Conservation (phyloP, 2,113 vertebrate genomes). For the Nothobranchius kuhntae region DNA sequence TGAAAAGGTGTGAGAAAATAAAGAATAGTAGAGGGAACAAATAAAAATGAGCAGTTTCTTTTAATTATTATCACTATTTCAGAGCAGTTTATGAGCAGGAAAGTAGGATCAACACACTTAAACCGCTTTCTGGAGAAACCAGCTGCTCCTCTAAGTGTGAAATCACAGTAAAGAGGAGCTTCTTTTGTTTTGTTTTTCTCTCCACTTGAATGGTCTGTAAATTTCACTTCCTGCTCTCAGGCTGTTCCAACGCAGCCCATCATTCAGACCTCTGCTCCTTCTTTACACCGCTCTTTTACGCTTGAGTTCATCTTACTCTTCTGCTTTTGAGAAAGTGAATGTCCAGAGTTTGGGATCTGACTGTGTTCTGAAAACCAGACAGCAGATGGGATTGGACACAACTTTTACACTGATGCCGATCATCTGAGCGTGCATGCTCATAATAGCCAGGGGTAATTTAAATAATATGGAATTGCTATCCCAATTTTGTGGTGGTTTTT, state of each 20-base stretch:
- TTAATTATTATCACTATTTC: too few relatives aligned
- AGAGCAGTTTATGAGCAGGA: too few relatives aligned
- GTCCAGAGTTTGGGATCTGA: too few relatives aligned
- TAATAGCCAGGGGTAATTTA: too few relatives aligned
- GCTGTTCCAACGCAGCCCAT: constrained; percentile 18
- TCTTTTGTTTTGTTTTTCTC: constrained; percentile 38
- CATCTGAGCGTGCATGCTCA: too few relatives aligned
- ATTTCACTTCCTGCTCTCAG: constrained; percentile 39
- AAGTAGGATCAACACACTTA: constrained; percentile 32
- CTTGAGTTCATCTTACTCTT: neutral
- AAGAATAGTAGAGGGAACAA: neutral
- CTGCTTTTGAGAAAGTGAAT: neutral
- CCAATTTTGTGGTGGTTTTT: too few relatives aligned
- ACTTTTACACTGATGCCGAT: too few relatives aligned
- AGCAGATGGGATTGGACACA: too few relatives aligned
- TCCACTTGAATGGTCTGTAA: constrained; percentile 32
- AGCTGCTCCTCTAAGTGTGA: constrained; percentile 10
- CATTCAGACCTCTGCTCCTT: neutral
- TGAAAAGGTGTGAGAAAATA: neutral
- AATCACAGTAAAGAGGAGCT: constrained; percentile 4
- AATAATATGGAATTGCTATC: too few relatives aligned
- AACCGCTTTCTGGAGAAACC: constrained; percentile 22
- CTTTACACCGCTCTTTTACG: neutral
- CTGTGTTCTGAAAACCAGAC: too few relatives aligned
- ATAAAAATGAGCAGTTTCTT: neutral